Conservation (phyloP, 1,140 invertebrate genomes). For the Aleiodes sp. region DNA sequence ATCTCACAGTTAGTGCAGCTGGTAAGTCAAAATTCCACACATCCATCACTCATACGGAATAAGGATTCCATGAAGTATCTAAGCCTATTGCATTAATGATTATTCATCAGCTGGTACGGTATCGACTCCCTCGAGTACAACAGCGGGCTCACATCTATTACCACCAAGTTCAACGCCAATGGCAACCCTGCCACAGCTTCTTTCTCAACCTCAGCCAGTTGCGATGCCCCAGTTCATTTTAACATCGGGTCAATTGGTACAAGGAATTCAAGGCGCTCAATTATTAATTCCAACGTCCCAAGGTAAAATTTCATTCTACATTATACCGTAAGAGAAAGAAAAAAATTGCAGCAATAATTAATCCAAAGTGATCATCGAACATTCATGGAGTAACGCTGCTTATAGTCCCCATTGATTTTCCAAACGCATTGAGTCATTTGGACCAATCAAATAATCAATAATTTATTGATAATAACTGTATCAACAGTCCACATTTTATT, state of each 20-base stretch:
- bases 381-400: not conserved
- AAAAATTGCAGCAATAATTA: not conserved
- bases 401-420: no score
- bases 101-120: conserved; percentile 58
- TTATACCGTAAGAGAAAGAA: not conserved
- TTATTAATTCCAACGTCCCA: conserved; percentile 93
- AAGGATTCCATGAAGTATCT: not conserved
- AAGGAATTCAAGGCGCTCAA: conserved; percentile 92
- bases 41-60: no score
- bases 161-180: conserved; percentile 61
- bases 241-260: conserved; percentile 88
- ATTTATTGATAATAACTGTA: no score
- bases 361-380: not conserved
- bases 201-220: conserved; percentile 73
- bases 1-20: conserved; percentile 79
- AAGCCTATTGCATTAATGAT: not conserved
- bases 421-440: no score
- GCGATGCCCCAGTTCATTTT: conserved; percentile 90
- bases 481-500: no score
- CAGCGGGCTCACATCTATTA: conserved; percentile 60
- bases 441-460: no score
- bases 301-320: conserved; percentile 71
- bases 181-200: conserved; percentile 67
- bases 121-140: conserved; percentile 63
- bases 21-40: conserved; percentile 65